Conservation (phyloP, 2,888 invertebrate species). For the Cephus sareptanus region DNA sequence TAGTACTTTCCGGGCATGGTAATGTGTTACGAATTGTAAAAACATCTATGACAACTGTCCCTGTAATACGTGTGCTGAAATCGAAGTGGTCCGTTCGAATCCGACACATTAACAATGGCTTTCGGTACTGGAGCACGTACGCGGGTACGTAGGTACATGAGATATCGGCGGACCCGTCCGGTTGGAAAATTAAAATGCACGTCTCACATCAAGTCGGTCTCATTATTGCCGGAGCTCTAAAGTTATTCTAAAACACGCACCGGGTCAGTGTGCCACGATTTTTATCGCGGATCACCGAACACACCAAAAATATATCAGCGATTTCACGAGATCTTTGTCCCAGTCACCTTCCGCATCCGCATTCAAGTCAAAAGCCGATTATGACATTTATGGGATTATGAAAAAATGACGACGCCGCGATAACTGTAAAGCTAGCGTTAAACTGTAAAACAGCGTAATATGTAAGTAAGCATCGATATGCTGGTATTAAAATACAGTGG, state of each 20-base stretch:
- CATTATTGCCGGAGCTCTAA: slow-evolving; percentile 47
- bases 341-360: not conserved
- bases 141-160: not conserved
- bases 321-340: not conserved
- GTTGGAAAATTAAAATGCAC: slow-evolving; percentile 36
- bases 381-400: not conserved
- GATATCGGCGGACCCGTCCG: not conserved
- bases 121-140: not conserved
- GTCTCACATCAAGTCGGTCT: slow-evolving; percentile 42
- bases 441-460: not conserved
- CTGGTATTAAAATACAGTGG: not conserved
- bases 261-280: slow-evolving; percentile 22
- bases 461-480: not conserved
- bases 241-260: slow-evolving; percentile 58
- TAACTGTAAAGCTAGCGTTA: not conserved
- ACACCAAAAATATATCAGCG: not conserved
- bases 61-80: slow-evolving; percentile 16
- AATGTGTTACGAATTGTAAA: slow-evolving; percentile 21
- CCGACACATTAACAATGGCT: not conserved
- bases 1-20: slow-evolving; percentile 7
- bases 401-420: not conserved
- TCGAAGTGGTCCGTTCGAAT: slow-evolving; percentile 4
- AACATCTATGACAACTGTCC: slow-evolving; percentile 29
- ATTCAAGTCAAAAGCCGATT: not conserved
- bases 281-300: slow-evolving; percentile 9